Base-by-base conservation (phyloP, 2,888 invertebrate genomes). In the Acleris sparsana region DNA sequence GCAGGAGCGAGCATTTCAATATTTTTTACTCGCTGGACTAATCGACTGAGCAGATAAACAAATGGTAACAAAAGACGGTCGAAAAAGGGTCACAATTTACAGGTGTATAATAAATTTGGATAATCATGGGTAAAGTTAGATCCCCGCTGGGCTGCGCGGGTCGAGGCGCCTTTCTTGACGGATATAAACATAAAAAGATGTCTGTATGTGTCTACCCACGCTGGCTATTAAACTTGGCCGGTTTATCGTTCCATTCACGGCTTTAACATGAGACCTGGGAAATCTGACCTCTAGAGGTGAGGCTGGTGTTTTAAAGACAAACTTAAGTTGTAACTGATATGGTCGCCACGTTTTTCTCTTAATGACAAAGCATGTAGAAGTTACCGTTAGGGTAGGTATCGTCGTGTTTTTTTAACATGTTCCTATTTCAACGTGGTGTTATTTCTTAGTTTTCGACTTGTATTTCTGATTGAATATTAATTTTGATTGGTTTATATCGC, bases 211-310 rank as follows among this genome's bases (percentile, higher is more conserved):
- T 71, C 84, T 74, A 73, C 89, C 89, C 87, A 88, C 88, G 81
- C 83, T 67, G 69, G 79, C 84, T 82, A 86, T 88, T 87, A 88
- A 71, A 86, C 80, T 83, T 77, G 75, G 79, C 77, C 80, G 78
- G 81, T 90, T 91, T 92, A 92, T 91, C 78, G 85, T 78, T 82
- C 79, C 86, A 87, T 89, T 89, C 87, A 87, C 83, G 76, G 75
- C 69, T 74, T 84, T 82, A 85, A 87, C 85, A 78, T 77, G 84
- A 86, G 78, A 83, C 81, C 71, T 78, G 78, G 82, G 77, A 77
- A 76, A 73, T 77, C 79, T 82, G 81, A 86, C 82, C 82, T 85
- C 78, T 80, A 75, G 72, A 79, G 75, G 79, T 78, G 78, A 79
- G 79, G 79, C 78, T 79, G 74, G 77, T 77, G 76, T 74, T 74